Percentiles rank a stretch among this genome's conserved stretches.
Evolutionary conservation across 1,140 invertebrate species (phyloP).

Genomic region (Neodiprion fabricii): DNA sequence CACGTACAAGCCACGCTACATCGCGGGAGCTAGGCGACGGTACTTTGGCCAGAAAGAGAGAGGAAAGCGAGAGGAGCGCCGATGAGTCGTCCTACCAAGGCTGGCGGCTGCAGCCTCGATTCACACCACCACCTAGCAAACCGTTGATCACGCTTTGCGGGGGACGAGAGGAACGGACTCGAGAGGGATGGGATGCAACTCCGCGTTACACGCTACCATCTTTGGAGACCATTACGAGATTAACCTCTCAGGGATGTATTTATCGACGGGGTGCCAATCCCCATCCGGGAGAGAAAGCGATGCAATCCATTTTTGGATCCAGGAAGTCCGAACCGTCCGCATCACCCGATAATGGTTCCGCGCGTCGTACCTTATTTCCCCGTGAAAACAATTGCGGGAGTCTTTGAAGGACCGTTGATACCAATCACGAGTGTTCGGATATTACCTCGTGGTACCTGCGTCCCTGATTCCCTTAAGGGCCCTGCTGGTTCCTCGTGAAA

Average conservation of each 20-base stretch:
- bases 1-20: slow-evolving; percentile 3
- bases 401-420: background rate
- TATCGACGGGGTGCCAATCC: background rate
- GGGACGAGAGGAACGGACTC: slow-evolving; percentile 1
- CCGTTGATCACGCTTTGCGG: slow-evolving; percentile 48
- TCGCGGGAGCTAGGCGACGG: background rate
- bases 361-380: background rate
- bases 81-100: no score
- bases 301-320: background rate
- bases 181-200: slow-evolving; percentile 42
- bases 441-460: background rate
- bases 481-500: background rate
- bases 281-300: background rate
- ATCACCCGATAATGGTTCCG: background rate
- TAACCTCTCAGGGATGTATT: slow-evolving; percentile 46
- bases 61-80: background rate
- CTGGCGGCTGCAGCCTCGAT: slow-evolving; percentile 32
- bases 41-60: slow-evolving; percentile 2
- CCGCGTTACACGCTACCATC: slow-evolving; percentile 48
- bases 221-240: slow-evolving; percentile 47
- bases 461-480: slow-evolving; percentile 6
- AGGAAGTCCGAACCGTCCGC: background rate
- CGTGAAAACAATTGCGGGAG: background rate
- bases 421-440: background rate
- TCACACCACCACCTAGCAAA: slow-evolving; percentile 44